Conservation (phyloP, 2,797 vertebrate genomes). For the Sylvilagus floridanus region DNA sequence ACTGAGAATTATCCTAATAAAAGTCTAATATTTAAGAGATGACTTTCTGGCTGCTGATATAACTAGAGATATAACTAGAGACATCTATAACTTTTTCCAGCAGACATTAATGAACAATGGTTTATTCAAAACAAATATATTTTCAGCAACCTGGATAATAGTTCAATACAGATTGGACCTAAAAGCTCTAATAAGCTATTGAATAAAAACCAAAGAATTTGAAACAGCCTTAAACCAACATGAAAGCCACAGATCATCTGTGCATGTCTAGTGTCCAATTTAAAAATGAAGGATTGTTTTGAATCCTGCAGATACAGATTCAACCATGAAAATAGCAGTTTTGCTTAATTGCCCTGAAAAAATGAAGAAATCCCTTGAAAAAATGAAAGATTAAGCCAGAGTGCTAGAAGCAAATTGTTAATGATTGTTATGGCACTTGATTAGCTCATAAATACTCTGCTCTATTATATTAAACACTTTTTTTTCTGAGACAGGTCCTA, state of each 20-base stretch:
- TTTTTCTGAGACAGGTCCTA: neutral
- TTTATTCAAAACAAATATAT: slow-evolving; percentile 10
- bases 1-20: neutral
- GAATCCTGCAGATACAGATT: slow-evolving; percentile 57
- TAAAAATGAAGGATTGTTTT: slow-evolving; percentile 70
- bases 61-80: neutral
- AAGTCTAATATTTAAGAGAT: neutral
- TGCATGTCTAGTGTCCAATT: slow-evolving; percentile 56
- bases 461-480: neutral
- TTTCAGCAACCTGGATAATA: neutral
- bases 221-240: slow-evolving; percentile 12
- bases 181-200: slow-evolving; percentile 52
- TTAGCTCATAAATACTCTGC: slow-evolving; percentile 42
- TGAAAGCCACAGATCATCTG: neutral
- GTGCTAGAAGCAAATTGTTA: slow-evolving; percentile 62
- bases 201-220: slow-evolving; percentile 49
- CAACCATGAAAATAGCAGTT: slow-evolving; percentile 70
- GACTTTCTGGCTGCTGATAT: neutral
- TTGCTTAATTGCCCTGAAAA: slow-evolving; percentile 58
- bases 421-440: slow-evolving; percentile 55
- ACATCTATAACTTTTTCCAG: neutral
- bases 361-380: slow-evolving; percentile 72
- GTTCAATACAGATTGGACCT: slow-evolving; percentile 34
- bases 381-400: slow-evolving; percentile 66
- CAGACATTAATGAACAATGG: neutral